Evolutionary conservation across 2,113 vertebrate species (phyloP).

Genomic region (Micronycteris hirsuta): DNA sequence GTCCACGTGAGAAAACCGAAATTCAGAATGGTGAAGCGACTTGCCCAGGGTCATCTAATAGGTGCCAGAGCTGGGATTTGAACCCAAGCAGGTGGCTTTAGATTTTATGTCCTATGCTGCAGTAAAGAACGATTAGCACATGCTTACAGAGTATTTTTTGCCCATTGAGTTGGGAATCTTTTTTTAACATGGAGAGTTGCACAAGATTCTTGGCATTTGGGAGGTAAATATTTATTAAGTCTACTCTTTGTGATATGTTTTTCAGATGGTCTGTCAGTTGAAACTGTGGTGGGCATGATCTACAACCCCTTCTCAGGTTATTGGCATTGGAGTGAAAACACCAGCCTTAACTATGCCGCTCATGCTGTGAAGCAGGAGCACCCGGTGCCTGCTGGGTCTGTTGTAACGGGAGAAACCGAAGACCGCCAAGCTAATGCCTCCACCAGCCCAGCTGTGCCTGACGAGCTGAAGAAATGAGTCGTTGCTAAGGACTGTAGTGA

Average conservation of each 20-base stretch:
- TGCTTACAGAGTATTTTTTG: background rate
- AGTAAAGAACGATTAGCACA: background rate
- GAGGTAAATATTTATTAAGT: background rate
- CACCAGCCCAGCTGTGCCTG: background rate
- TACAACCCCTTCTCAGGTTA: slow-evolving; percentile 89
- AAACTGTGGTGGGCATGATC: slow-evolving; percentile 89
- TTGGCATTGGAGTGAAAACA: slow-evolving; percentile 91
- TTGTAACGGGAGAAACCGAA: background rate
- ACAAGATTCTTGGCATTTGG: background rate
- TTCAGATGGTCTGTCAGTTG: slow-evolving; percentile 90
- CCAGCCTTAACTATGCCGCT: slow-evolving; percentile 91
- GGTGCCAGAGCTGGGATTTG: background rate
- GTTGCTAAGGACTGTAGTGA: background rate
- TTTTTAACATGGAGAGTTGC: background rate
- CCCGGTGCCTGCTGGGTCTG: background rate
- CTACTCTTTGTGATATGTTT: background rate
- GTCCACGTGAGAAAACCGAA: background rate
- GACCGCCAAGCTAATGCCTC: slow-evolving; percentile 15
- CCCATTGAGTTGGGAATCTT: background rate
- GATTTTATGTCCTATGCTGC: background rate
- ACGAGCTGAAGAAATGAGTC: slow-evolving; percentile 42
- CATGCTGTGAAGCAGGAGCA: slow-evolving; percentile 85
- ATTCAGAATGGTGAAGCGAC: background rate
- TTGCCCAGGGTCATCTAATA: background rate
- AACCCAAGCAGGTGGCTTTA: background rate